phyloP scores from a whole-genome alignment of 2,888 invertebrate genomes.

The Tetranychus piercei region DNA sequence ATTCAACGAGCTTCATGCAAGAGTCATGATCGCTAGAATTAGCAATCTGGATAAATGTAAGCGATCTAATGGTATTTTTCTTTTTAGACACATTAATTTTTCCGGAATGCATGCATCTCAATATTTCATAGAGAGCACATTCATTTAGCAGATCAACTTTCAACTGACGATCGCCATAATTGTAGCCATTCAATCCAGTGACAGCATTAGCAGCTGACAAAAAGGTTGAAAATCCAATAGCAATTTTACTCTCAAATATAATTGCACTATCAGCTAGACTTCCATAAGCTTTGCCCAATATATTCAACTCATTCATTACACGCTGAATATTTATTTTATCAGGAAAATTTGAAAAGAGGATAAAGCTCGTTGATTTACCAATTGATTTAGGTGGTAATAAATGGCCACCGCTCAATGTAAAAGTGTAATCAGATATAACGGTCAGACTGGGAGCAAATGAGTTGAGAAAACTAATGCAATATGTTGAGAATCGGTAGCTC shows the following conservation, averaged over 20 bases:
- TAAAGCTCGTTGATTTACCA: not conserved
- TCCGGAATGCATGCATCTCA: not conserved
- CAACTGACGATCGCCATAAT: not conserved
- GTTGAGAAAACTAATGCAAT: not conserved
- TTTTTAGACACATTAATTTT: too few species aligned
- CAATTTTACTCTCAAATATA: not conserved
- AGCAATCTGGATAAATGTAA: too few species aligned
- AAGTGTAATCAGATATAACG: not conserved
- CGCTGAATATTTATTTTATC: not conserved
- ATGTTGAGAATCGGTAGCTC: not conserved
- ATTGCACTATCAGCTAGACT: not conserved
- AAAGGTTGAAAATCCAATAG: not conserved
- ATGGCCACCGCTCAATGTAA: not conserved
- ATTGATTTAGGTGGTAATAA: not conserved
- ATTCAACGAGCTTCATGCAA: too few species aligned
- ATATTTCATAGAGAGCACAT: not conserved
- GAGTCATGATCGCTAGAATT: too few species aligned
- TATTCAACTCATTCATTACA: not conserved
- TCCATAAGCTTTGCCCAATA: not conserved
- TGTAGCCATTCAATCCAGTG: not conserved
- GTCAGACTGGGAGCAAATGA: not conserved
- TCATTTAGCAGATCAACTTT: not conserved
- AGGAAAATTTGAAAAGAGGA: not conserved
- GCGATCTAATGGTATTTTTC: too few species aligned
- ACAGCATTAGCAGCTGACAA: not conserved